Evolutionary conservation across 2,797 vertebrate species (phyloP), one percentile per base, ranked within the genome.

Genomic region (Pseudopleuronectes americanus): DNA sequence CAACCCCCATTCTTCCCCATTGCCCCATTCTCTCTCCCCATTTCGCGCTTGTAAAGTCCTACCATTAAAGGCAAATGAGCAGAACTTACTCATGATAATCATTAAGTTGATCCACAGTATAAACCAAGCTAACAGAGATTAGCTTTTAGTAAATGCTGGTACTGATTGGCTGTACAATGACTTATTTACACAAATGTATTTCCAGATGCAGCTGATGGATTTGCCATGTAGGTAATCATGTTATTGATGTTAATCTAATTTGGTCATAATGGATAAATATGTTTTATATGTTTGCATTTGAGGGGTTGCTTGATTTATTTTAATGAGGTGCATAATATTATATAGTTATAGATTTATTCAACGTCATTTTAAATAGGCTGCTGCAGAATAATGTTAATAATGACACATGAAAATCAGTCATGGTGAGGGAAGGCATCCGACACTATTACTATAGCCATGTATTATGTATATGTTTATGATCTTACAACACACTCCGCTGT

Each of bases 381-480:
- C 7, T 57, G 26, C 14, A 31, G 14, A 63, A 48, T 12, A 16
- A 53, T n/a, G 10, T 17, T 45, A 7, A 19, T 38, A 43, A 48
- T 21, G 47, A 48, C 19, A 21, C 13, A 45, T 17, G 16, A 19
- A 45, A 45, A 45, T 45, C 43, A 6, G 43, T 45, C 43, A 45
- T 45, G 5, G 28, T 21, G 22, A 68, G n/a, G 73, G 28, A 58
- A 47, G 36, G 49, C 3, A 1, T 16, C 47, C 31, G 59, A 57
- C n/a, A 51, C 57, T 36, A 14, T 17, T 26, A 64, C 16, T 16
- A 58, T 13, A 23, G 66, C 13, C 14, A 61, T 71, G 47, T 23
- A 59, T 85, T 64, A 77, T 70, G 43, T 73, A 83, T 69, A 71
- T 57, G 67, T 68, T 64, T 36, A 66, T 61, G 33, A 64, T 69